Evolutionary conservation across 2,888 invertebrate species (phyloP).

Genomic region (Eurytoma adleriae): DNA sequence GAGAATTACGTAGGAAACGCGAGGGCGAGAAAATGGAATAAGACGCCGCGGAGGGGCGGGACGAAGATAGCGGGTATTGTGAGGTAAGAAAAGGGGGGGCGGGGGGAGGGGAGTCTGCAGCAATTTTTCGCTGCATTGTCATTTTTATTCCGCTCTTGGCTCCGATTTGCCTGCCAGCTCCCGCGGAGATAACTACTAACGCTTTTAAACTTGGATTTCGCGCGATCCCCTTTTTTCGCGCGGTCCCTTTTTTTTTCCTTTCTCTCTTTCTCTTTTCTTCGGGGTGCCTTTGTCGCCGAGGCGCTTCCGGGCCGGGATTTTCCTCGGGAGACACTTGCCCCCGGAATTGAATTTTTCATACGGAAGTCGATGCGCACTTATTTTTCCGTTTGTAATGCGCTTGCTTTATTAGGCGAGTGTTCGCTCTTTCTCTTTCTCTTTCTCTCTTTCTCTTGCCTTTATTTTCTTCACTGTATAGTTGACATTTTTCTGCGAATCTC

Average conservation of each 20-base stretch:
- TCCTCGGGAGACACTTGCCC: conserved; percentile 21
- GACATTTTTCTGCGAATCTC: no score
- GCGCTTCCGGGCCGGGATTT: neutral
- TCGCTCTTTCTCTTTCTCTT: no score
- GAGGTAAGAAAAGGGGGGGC: conserved; percentile 1
- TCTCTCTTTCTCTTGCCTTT: no score
- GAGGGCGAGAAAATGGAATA: conserved; percentile 41
- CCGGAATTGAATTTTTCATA: conserved; percentile 44
- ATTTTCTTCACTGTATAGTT: no score
- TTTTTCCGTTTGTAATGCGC: conserved; percentile 4
- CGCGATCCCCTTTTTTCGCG: conserved; percentile 54
- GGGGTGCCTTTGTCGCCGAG: conserved; percentile 9
- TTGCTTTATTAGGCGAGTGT: conserved; percentile 26
- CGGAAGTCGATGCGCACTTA: conserved; percentile 41
- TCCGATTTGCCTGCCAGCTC: conserved; percentile 60
- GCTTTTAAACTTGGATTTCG: conserved; percentile 33
- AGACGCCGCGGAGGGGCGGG: neutral
- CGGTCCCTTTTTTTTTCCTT: neutral
- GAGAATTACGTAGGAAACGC: neutral
- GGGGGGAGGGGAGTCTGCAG: conserved; percentile 46
- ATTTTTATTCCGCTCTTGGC: conserved; percentile 62
- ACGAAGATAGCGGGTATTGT: conserved; percentile 2
- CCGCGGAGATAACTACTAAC: conserved; percentile 32
- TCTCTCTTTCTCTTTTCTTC: conserved; percentile 35
- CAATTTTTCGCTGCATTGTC: conserved; percentile 61